A percentile compares a stretch with the other conserved stretches of the same genome.
Conservation (phyloP, 30 jellyfish, hydroid and myxozoan genomes). For the Aurelia sp. region DNA sequence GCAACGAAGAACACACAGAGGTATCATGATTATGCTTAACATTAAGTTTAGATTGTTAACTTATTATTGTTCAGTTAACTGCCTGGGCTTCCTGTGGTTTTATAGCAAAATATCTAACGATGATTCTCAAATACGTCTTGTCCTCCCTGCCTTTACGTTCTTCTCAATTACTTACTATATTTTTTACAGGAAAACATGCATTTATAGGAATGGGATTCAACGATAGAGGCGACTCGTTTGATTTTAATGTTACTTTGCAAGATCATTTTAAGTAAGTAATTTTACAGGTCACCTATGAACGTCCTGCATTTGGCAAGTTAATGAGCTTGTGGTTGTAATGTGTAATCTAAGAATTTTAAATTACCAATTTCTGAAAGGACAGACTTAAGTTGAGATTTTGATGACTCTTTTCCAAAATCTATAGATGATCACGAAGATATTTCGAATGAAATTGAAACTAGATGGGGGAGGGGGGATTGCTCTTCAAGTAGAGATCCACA, state of each 20-base stretch:
- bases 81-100: too few species aligned
- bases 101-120: too few species aligned
- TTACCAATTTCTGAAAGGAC: neutral
- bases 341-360: too few species aligned
- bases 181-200: conserved; percentile 63
- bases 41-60: too few species aligned
- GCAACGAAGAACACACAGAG: too few species aligned
- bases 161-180: too few species aligned
- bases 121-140: too few species aligned
- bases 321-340: neutral
- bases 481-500: too few species aligned
- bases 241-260: conserved; percentile 95
- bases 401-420: neutral
- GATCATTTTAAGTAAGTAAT: conserved; percentile 91
- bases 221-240: conserved; percentile 99
- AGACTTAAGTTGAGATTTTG: neutral
- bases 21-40: too few species aligned
- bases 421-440: neutral
- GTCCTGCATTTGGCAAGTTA: neutral
- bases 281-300: too few species aligned
- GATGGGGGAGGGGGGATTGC: neutral
- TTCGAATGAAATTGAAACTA: neutral
- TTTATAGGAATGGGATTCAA: conserved; percentile 98
- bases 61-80: too few species aligned
- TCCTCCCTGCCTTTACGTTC: too few species aligned